A percentile compares a stretch with the other conserved stretches of the same genome.
Conservation (phyloP, 2,113 vertebrate species). For the Microtus oregoni region DNA sequence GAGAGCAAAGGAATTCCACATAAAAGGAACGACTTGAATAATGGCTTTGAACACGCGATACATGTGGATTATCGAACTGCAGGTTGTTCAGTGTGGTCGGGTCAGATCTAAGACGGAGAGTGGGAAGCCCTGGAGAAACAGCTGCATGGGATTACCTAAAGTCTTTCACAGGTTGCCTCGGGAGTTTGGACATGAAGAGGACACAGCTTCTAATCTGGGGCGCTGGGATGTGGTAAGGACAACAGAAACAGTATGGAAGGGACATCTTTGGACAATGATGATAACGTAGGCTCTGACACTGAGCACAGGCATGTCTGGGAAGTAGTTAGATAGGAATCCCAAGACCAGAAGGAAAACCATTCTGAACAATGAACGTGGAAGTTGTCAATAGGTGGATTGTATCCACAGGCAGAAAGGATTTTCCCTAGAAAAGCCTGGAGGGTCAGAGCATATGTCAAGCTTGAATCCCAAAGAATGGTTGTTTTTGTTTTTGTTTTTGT, state of each 20-base stretch:
- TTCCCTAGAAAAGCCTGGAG: neutral
- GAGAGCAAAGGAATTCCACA: neutral
- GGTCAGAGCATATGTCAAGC: neutral
- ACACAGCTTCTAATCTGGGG: neutral
- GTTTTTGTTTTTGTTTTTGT: neutral
- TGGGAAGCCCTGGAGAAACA: neutral
- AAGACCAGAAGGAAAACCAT: constrained; percentile 23
- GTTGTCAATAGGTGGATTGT: neutral
- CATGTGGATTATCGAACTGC: neutral
- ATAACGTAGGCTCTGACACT: neutral
- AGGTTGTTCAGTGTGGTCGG: neutral
- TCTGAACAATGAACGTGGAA: neutral
- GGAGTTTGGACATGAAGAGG: neutral
- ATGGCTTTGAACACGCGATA: neutral
- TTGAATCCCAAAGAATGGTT: neutral
- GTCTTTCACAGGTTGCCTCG: neutral
- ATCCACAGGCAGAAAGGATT: neutral
- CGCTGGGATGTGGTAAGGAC: neutral
- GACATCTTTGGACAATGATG: neutral
- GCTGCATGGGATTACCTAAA: neutral
- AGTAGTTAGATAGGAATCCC: neutral
- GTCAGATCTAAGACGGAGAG: neutral
- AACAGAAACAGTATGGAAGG: neutral
- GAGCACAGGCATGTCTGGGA: neutral
- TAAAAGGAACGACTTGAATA: constrained; percentile 3